Evolutionary conservation across 2,797 vertebrate genomes (phyloP), one percentile per base, ranked within the genome.

Genomic region (Anomalospiza imberbis): DNA sequence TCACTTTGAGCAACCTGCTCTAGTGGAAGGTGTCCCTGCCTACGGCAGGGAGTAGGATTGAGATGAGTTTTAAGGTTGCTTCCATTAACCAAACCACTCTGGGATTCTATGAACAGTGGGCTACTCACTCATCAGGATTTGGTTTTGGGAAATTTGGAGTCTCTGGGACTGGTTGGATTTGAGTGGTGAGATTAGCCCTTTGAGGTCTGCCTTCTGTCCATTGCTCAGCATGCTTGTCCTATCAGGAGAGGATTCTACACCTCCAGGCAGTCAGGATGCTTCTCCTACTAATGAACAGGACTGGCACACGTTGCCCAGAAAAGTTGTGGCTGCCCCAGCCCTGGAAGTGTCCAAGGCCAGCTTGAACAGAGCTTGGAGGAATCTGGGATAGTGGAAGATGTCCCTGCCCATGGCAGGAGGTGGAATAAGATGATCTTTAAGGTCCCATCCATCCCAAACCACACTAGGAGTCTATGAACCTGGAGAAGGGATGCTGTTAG

Each of bases 121-220:
- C 38, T 83, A 9, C 17, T 79, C 2, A 0, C 1, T 6, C 44
- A 6, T 13, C 8, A 19, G 25, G 28, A 15, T 66, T 51, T 4
- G 20, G 22, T 57, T 81, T 42, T 2, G 5, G 34, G 31, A 29
- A 50, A 65, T 61, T 17, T 2, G 2, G 5, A 48, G 7, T 68
- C n/a, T 72, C 5, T 1, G 15, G 22, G 40, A 6, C 74, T 21
- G 60, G 63, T 9, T 92, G 38, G 80, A 25, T 76, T 57, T 48
- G 63, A 61, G 29, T 2, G 4, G 19, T 31, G 76, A 44, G 19
- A 44, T 57, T 17, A 50, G 17, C 68, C 57, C 31, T 93, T 28
- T 11, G 73, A 71, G 45, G 22, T 60, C 29, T 53, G 26, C 26
- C 12, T 32, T 54, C 25, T 67, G 65, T 50, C 65, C 36, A 17